Conservation (phyloP, 1,140 invertebrate genomes). For the Macrosteles quadrilineatus region DNA sequence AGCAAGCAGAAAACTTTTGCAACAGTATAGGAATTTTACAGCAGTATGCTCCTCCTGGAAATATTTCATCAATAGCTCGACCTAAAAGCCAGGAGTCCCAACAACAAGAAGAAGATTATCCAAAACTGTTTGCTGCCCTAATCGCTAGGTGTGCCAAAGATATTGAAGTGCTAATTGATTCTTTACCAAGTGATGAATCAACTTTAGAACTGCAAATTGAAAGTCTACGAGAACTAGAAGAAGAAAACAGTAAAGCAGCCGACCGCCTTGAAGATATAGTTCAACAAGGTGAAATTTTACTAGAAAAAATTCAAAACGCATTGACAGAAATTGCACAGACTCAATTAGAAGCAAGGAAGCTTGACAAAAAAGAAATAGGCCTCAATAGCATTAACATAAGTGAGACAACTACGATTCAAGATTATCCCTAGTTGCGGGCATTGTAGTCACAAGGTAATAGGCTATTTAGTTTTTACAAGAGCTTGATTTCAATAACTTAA, state of each 20-base stretch:
- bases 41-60: constrained; percentile 88
- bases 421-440: too few species aligned
- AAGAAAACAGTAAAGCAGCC: constrained; percentile 90
- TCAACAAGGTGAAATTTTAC: constrained; percentile 78
- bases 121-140: constrained; percentile 70
- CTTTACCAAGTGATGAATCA: constrained; percentile 92
- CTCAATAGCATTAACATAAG: too few species aligned
- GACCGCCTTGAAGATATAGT: constrained; percentile 70
- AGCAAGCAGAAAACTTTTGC: constrained; percentile 98
- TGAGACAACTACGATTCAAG: too few species aligned
- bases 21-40: constrained; percentile 96
- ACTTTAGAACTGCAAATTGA: constrained; percentile 90
- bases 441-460: too few species aligned
- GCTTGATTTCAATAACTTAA: too few species aligned
- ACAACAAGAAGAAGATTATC: constrained; percentile 69
- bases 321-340: constrained; percentile 91
- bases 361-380: neutral
- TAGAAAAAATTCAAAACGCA: constrained; percentile 87
- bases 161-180: constrained; percentile 96
- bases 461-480: too few species aligned
- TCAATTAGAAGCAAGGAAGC: constrained; percentile 67
- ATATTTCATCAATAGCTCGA: constrained; percentile 69
- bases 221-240: constrained; percentile 79
- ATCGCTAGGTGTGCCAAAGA: constrained; percentile 91
- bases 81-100: constrained; percentile 64